Evolutionary conservation across 2,797 vertebrate species (phyloP), one percentile per base, ranked within the genome.

Genomic region (Phataginus tricuspis): DNA sequence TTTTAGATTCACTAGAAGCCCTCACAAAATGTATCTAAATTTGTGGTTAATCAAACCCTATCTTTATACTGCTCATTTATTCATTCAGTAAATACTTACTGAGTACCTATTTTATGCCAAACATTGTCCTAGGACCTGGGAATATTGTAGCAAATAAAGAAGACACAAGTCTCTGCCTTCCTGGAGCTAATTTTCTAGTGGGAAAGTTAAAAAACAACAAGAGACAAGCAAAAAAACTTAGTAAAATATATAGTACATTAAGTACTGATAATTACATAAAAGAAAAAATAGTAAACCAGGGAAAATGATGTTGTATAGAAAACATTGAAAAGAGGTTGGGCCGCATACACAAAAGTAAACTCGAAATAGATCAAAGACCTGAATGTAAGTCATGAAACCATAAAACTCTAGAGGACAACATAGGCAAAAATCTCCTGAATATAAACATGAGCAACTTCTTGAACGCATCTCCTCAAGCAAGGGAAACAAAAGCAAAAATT

Each of bases 1-100:
- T 80, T 84, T 94, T 84, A 84, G 29, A 75, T 7, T 87, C 51
- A 95, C 29, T 86, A 85, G 18, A 89, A 66, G 7, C 1, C 45
- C 39, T 37, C 34, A 87, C 25, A 94, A 86, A 96, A 77, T n/a
- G 74, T 83, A 85, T 53, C 13, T 84, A 55, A 86, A 57, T 79
- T 49, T 75, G 31, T 75, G 18, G 42, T 57, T 84, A 72, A 92
- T 37, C 45, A 71, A 82, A 4, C 34, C 19, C 27, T 31, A 64
- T 77, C 29, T 69, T 83, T 57, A 78, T 59, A 45, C 25, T 84
- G 64, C 64, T 66, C 18, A 77, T 82, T 63, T 92, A 45, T 72
- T 86, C 45, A 39, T 90, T 88, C 53, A 84, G 23, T 57, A 91
- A 72, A 55, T 86, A 45, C 29, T 90, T 90, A 90, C 14, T 69